phyloP scores from a whole-genome alignment of 2,113 vertebrate species.

The Zosterops borbonicus region DNA sequence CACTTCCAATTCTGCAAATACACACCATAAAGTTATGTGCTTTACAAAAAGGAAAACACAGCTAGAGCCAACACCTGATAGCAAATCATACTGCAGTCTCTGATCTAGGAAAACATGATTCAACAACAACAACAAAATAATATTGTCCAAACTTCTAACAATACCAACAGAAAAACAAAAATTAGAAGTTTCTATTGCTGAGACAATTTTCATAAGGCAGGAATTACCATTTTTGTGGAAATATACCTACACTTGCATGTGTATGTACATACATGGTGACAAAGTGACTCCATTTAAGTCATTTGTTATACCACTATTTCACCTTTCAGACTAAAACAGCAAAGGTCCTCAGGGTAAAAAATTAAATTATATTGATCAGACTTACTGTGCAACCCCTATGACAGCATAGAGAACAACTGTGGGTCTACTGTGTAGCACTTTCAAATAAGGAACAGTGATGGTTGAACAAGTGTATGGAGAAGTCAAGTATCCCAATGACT shows the following conservation, averaged over 20 bases:
- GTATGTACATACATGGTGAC: background rate
- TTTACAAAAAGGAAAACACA: background rate
- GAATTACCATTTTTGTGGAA: background rate
- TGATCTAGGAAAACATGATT: background rate
- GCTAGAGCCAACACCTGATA: background rate
- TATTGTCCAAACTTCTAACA: background rate
- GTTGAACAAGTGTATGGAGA: background rate
- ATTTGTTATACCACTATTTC: background rate
- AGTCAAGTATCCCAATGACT: background rate
- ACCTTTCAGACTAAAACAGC: background rate
- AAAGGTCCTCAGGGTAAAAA: background rate
- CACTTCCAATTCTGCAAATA: background rate
- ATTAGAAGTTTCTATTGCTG: background rate
- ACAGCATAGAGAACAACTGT: background rate
- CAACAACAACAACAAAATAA: background rate
- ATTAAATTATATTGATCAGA: background rate
- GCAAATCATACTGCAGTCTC: background rate
- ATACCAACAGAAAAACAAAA: background rate
- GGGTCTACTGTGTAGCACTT: background rate
- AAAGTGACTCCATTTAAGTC: background rate
- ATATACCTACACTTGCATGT: accelerated
- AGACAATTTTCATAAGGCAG: background rate
- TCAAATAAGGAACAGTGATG: background rate
- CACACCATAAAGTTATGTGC: background rate
- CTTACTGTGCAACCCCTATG: background rate